Evolutionary conservation across 2,888 invertebrate species (phyloP), one percentile per base, ranked within the genome.

Genomic region (Alentia gelatinosa): DNA sequence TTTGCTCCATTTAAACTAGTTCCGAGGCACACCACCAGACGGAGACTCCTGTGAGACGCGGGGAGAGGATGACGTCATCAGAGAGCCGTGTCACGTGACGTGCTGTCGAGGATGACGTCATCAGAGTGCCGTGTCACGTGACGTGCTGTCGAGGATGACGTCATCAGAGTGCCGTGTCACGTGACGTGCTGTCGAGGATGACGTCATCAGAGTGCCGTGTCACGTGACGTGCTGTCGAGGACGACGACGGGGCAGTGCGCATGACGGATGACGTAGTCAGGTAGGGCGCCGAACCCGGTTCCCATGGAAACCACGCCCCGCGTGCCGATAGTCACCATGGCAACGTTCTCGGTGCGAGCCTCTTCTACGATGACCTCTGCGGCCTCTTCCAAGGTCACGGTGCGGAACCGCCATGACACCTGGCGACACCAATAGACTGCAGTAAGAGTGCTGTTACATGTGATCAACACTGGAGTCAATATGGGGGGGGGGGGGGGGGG

Each of bases 211-310:
- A 33, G 15, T 15, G 33, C 3, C 30, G 30, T 74, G 30, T 74
- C 74, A 74, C 74, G 74, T 74, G 74, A 74, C 30, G 74, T n/a
- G 23, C n/a, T 79, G 39, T 79, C 79, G 5, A 79, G 35, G 19
- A 79, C 12, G 23, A 79, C 15, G 79, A 79, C 79, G 7, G 37
- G 79, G 39, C 79, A 79, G 12, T 15, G 23, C 23, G 79, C 23
- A 19, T 79, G 79, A 23, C 37, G 12, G 23, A 79, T 79, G 79
- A 79, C 79, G 79, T 79, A 79, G 37, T 79, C 79, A 23, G 79
- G 35, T 19, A 79, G 15, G 35, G 79, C 37, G 1, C 79, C 79
- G 39, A 79, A 79, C 4, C 79, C 79, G 23, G 35, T 79, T 9
- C 79, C 79, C 15, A 35, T 39, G 19, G 79, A 35, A 15, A 37